Percentiles rank a stretch among this genome's conserved stretches.
phyloP scores from a whole-genome alignment of 2,888 invertebrate genomes.

The Lasius platythorax region DNA sequence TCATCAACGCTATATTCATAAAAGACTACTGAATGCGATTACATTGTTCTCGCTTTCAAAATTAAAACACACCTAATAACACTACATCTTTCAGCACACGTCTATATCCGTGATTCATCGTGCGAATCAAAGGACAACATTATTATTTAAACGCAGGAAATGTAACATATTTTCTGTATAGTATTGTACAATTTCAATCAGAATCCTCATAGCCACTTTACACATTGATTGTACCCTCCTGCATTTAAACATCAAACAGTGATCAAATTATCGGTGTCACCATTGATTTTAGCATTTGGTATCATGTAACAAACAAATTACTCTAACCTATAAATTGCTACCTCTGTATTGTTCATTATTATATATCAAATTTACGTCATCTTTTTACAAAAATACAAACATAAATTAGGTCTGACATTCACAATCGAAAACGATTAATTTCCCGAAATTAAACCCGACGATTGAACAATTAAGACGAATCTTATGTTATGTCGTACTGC shows the following conservation, averaged over 20 bases:
- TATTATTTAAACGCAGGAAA: constrained; percentile 32
- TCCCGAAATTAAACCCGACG: neutral
- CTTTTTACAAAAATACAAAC: neutral
- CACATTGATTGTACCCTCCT: neutral
- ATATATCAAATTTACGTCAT: neutral
- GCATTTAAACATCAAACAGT: constrained; percentile 27
- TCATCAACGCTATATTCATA: constrained; percentile 29
- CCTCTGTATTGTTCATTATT: constrained; percentile 16
- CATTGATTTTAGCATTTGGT: constrained; percentile 6
- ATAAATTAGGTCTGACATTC: neutral
- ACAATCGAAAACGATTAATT: neutral
- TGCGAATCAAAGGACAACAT: constrained; percentile 27
- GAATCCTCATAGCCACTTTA: neutral
- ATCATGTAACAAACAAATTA: constrained; percentile 12
- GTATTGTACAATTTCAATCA: constrained; percentile 10
- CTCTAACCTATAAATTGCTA: constrained; percentile 12
- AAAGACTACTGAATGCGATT: constrained; percentile 31
- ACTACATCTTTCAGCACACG: constrained; percentile 14
- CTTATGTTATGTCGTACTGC: neutral
- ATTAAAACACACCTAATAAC: constrained; percentile 26
- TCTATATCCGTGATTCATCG: constrained; percentile 16
- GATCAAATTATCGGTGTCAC: constrained; percentile 25
- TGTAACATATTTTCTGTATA: constrained; percentile 25
- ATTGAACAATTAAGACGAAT: neutral
- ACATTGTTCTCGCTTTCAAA: constrained; percentile 25